phyloP scores from a whole-genome alignment of 2,113 vertebrate genomes.

The Hippolais icterina region DNA sequence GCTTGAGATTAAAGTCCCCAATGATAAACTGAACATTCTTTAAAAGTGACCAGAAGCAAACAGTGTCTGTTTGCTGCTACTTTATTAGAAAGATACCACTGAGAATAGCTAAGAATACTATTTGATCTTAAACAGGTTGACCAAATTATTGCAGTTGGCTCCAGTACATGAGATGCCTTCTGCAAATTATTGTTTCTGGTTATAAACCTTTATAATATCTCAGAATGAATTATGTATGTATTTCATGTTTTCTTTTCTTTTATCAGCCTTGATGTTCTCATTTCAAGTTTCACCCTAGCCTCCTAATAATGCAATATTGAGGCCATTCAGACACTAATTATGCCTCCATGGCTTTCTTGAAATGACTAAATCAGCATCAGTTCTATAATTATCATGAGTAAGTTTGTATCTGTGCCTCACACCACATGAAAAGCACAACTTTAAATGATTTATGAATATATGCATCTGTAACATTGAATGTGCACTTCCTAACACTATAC shows the following conservation, averaged over 20 bases:
- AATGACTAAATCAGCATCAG: slow-evolving; percentile 92
- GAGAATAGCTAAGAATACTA: slow-evolving; percentile 83
- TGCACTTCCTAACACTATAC: slow-evolving; percentile 8
- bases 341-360: slow-evolving; percentile 88
- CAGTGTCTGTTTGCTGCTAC: slow-evolving; percentile 83
- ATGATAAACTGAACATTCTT: slow-evolving; percentile 85
- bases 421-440: slow-evolving; percentile 79
- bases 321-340: slow-evolving; percentile 96
- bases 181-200: slow-evolving; percentile 84
- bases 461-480: slow-evolving; percentile 69
- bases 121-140: slow-evolving; percentile 86
- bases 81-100: slow-evolving; percentile 85
- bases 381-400: slow-evolving; percentile 95
- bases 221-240: slow-evolving; percentile 86
- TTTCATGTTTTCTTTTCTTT: slow-evolving; percentile 86
- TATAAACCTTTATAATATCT: slow-evolving; percentile 83
- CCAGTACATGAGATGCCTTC: slow-evolving; percentile 74
- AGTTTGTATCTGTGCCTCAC: slow-evolving; percentile 79
- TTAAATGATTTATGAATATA: slow-evolving; percentile 82
- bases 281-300: slow-evolving; percentile 86
- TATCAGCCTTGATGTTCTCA: slow-evolving; percentile 92
- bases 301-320: slow-evolving; percentile 95
- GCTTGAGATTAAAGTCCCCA: slow-evolving; percentile 82
- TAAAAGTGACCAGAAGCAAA: slow-evolving; percentile 87
- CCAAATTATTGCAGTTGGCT: slow-evolving; percentile 80